These are phyloP conservation scores for Drosophila athabasca DNA, from an alignment of 1,140 invertebrate genomes.

Conservation along the genomic window DNA sequence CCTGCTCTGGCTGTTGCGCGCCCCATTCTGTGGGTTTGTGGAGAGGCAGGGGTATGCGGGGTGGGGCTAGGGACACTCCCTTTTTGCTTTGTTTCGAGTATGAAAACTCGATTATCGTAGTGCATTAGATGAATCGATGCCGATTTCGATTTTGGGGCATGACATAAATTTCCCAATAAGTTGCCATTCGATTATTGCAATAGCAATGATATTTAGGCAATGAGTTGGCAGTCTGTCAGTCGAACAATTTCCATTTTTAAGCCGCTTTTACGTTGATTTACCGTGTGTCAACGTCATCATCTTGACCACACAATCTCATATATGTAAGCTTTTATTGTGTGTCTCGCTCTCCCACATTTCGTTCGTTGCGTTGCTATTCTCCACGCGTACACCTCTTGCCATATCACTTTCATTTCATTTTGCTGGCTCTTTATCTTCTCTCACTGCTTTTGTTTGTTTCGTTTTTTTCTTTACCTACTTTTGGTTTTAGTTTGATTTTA, in stretches of 20 bases:
- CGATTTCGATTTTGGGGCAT: constrained; percentile 3
- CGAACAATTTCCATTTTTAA: constrained; percentile 2
- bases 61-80: constrained; percentile 53
- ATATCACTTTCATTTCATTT: constrained; percentile 71
- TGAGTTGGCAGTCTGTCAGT: constrained; percentile 8
- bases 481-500: constrained; percentile 27
- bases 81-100: constrained; percentile 43
- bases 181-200: too few relatives aligned
- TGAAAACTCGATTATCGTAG: constrained; percentile 10
- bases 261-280: neutral
- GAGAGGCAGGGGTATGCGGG: too few relatives aligned
- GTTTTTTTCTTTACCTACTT: constrained; percentile 48
- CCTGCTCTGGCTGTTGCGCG: constrained; percentile 56
- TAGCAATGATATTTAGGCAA: neutral
- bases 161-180: constrained; percentile 25
- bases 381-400: constrained; percentile 20
- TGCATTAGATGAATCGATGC: neutral
- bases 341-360: constrained; percentile 13
- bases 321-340: too few relatives aligned
- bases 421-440: constrained; percentile 22
- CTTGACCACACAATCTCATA: neutral
- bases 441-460: constrained; percentile 22
- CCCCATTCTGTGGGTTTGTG: constrained; percentile 19
- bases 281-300: constrained; percentile 43
- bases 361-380: constrained; percentile 43